A percentile compares a stretch with the other conserved stretches of the same genome.
Conservation (phyloP, 2,797 vertebrate species). For the Coranthus polyacanthus region DNA sequence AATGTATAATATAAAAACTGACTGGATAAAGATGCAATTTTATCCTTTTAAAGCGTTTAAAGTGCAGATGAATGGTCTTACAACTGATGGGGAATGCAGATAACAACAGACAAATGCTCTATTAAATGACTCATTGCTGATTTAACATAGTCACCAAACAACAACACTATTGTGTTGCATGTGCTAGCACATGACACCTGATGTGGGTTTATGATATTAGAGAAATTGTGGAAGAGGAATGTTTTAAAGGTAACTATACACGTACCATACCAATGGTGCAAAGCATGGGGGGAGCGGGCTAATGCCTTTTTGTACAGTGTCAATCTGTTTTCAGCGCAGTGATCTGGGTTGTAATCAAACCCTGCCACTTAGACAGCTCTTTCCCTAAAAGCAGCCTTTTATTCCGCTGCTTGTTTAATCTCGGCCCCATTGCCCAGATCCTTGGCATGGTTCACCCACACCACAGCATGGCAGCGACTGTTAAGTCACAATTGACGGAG, state of each 20-base stretch:
- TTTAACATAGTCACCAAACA: slow-evolving; percentile 24
- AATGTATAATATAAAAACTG: background rate
- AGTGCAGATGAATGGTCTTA: slow-evolving; percentile 4
- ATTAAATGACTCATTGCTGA: background rate
- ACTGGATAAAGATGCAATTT: background rate
- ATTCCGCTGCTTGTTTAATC: slow-evolving; percentile 78
- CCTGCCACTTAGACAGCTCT: slow-evolving; percentile 79
- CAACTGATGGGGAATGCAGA: no score
- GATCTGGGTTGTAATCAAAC: slow-evolving; percentile 87
- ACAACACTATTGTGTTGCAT: slow-evolving; percentile 24
- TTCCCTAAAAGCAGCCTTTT: slow-evolving; percentile 81
- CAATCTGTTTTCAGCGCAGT: slow-evolving; percentile 75
- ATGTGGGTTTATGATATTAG: slow-evolving; percentile 57
- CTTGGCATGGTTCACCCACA: slow-evolving; percentile 51
- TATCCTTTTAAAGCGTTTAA: background rate
- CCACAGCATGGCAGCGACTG: slow-evolving; percentile 54
- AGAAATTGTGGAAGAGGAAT: slow-evolving; percentile 55
- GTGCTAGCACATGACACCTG: slow-evolving; percentile 50
- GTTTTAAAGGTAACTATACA: slow-evolving; percentile 70
- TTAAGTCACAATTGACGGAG: slow-evolving; percentile 41
- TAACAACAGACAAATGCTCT: background rate
- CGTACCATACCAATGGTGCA: slow-evolving; percentile 62
- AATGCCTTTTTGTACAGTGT: slow-evolving; percentile 78
- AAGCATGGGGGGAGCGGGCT: slow-evolving; percentile 64
- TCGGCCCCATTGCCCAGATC: slow-evolving; percentile 65